Evolutionary conservation across 2,888 invertebrate species (phyloP).

Genomic region (Tanytarsus gracilentus): DNA sequence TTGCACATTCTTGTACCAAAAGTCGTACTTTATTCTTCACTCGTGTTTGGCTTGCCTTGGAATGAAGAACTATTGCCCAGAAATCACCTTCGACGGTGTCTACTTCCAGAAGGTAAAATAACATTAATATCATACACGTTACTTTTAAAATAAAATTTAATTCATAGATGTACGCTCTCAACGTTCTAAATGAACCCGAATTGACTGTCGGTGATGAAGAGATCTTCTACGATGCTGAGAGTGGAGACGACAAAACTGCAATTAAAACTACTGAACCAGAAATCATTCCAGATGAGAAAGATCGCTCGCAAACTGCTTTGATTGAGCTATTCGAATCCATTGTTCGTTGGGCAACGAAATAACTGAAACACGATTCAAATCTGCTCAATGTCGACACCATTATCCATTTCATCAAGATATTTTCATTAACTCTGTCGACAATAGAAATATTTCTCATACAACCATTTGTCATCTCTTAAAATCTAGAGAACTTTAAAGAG

Average conservation of each 20-base stretch:
- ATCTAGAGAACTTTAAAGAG: neutral
- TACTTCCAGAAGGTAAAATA: conserved; percentile 5
- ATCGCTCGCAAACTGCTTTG: too few species aligned
- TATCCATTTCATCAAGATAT: too few species aligned
- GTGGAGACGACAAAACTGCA: too few species aligned
- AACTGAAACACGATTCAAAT: too few species aligned
- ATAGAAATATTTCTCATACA: neutral
- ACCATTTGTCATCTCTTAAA: neutral
- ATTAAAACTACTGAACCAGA: neutral
- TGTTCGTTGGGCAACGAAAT: too few species aligned
- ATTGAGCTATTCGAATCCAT: too few species aligned
- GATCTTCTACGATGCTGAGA: too few species aligned
- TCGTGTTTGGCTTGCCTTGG: neutral
- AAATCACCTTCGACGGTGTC: neutral
- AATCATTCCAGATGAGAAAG: neutral
- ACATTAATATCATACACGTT: neutral
- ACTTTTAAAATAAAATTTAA: neutral
- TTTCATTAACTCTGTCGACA: too few species aligned
- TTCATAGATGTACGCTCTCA: neutral
- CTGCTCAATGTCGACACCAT: too few species aligned
- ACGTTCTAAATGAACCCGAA: neutral
- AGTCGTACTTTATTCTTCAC: neutral
- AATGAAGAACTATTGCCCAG: conserved; percentile 6
- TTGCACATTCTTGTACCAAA: neutral
- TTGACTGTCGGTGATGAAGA: neutral